These are phyloP conservation scores for Zaprionus vittiger DNA, from an alignment of 1,140 invertebrate species.

Conservation along the genomic window DNA sequence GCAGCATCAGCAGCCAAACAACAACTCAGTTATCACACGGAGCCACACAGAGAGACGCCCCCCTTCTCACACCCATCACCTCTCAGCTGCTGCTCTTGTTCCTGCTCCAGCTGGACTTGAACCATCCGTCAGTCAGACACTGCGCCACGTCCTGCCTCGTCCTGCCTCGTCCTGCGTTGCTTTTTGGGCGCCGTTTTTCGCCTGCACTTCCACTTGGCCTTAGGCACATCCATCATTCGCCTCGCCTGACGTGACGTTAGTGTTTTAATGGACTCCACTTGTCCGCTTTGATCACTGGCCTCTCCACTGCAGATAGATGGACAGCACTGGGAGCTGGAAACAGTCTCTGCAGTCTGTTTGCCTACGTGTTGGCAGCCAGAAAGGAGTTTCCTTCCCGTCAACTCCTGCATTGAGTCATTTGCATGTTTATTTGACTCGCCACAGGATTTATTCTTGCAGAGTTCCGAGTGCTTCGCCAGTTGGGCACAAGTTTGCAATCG, in stretches of 20 bases:
- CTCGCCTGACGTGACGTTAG: constrained; percentile 73
- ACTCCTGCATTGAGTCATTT: constrained; percentile 65
- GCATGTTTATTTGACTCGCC: constrained; percentile 63
- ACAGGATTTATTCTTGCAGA: constrained; percentile 37
- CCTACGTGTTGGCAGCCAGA: constrained; percentile 62
- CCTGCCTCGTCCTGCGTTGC: not conserved
- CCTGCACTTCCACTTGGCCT: constrained; percentile 65
- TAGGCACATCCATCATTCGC: constrained; percentile 77
- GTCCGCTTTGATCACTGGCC: constrained; percentile 75
- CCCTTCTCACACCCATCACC: too few relatives aligned
- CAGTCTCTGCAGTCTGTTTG: constrained; percentile 6
- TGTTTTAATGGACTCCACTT: constrained; percentile 83
- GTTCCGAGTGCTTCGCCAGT: constrained; percentile 3
- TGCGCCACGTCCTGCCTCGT: constrained; percentile 8
- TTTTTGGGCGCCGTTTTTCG: constrained; percentile 56
- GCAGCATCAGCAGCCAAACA: constrained; percentile 27
- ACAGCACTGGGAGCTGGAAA: not conserved
- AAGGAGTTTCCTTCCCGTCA: constrained; percentile 31
- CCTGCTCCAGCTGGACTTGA: constrained; percentile 1
- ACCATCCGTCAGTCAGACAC: constrained; percentile 37
- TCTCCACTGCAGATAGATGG: constrained; percentile 4
- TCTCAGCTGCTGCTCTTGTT: too few relatives aligned
- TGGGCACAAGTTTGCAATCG: not conserved
- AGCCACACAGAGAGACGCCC: not conserved
- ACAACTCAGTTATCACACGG: constrained; percentile 45